Evolutionary conservation across 2,113 vertebrate genomes (phyloP).

Genomic region (Oncorhynchus kisutch): DNA sequence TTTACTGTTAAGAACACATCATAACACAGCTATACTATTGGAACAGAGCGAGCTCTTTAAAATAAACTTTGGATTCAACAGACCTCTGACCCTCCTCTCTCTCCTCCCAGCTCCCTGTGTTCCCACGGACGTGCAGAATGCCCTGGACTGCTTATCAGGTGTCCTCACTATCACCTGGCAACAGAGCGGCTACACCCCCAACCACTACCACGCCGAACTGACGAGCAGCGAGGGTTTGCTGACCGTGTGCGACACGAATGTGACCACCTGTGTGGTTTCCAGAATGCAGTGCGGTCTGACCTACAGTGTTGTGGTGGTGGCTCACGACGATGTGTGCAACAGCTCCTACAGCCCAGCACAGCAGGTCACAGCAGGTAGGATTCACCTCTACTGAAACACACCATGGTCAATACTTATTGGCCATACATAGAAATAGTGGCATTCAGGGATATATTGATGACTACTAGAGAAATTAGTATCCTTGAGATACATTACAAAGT

Average conservation of each 20-base stretch:
- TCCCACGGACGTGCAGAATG: conserved; percentile 52
- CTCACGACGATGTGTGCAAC: conserved; percentile 64
- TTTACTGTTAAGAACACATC: too few relatives aligned
- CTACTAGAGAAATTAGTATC: too few relatives aligned
- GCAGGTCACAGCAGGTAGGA: conserved; percentile 56
- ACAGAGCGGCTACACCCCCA: conserved; percentile 37
- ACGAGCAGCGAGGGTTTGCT: conserved; percentile 36
- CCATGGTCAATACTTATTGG: background rate
- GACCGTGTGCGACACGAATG: conserved; percentile 24
- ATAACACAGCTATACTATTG: too few relatives aligned
- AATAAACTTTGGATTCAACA: background rate
- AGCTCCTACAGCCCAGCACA: conserved; percentile 57
- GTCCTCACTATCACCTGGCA: conserved; percentile 72
- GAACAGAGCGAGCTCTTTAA: too few relatives aligned
- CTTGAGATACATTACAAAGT: too few relatives aligned
- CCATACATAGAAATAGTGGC: background rate
- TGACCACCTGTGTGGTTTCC: conserved; percentile 43
- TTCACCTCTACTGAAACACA: too few relatives aligned
- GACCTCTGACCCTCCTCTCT: background rate
- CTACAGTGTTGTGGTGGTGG: conserved; percentile 61
- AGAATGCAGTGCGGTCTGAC: conserved; percentile 57
- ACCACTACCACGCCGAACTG: conserved; percentile 47
- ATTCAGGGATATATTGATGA: background rate
- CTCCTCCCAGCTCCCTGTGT: conserved; percentile 70
- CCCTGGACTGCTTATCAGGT: conserved; percentile 61